Evolutionary conservation across 2,888 invertebrate species (phyloP).

Genomic region (Crossocerus cetratus): DNA sequence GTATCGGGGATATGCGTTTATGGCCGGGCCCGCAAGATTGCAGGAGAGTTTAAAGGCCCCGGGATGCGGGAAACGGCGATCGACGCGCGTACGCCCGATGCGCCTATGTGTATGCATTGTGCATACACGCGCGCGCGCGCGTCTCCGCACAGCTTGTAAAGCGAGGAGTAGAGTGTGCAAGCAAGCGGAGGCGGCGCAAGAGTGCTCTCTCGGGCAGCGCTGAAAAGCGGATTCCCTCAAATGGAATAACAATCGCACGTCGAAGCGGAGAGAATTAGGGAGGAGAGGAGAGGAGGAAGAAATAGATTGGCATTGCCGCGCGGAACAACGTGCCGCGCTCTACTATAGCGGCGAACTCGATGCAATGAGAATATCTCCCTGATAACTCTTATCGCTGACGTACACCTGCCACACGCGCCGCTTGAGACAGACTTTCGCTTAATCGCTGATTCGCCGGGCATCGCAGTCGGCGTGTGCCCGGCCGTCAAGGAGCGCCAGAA

Average conservation of each 20-base stretch:
- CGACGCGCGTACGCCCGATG: too few species aligned
- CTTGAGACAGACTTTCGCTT: not conserved
- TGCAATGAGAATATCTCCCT: not conserved
- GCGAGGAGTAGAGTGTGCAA: too few species aligned
- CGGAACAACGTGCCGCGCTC: not conserved
- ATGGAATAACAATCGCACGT: too few species aligned
- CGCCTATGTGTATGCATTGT: too few species aligned
- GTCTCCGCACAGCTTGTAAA: too few species aligned
- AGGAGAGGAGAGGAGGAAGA: constrained; percentile 36
- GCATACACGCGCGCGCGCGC: too few species aligned
- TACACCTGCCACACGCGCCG: constrained; percentile 1
- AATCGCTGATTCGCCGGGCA: not conserved
- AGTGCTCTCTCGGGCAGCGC: too few species aligned
- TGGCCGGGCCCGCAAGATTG: constrained; percentile 20
- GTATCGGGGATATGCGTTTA: constrained; percentile 1
- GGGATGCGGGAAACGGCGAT: too few species aligned
- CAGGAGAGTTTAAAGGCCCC: constrained; percentile 18
- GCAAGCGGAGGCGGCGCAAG: too few species aligned
- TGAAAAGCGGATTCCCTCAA: too few species aligned
- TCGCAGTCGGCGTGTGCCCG: not conserved
- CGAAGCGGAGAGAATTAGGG: constrained; percentile 29
- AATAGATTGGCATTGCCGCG: constrained; percentile 8
- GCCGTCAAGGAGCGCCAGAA: not conserved
- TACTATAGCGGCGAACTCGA: not conserved
- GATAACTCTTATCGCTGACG: not conserved